phyloP scores from a whole-genome alignment of 1,140 invertebrate genomes.

The Halictus rubicundus region DNA sequence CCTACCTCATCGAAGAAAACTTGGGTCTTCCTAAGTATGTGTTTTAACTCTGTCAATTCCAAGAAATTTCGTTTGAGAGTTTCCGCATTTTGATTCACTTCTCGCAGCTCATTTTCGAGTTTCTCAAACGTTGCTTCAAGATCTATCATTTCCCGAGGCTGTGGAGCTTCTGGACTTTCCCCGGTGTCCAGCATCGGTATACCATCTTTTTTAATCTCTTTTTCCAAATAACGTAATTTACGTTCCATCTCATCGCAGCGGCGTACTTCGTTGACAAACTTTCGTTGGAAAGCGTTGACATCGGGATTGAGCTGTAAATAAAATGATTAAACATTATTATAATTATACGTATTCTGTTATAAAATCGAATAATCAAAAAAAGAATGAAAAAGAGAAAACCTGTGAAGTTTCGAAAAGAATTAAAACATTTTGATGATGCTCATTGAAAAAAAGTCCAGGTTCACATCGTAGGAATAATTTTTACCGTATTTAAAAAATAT shows the following conservation, averaged over 20 bases:
- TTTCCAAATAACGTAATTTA: conserved; percentile 96
- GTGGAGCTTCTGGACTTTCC: conserved; percentile 98
- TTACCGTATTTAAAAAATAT: too few relatives aligned
- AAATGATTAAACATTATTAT: conserved; percentile 2
- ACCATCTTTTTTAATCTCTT: conserved; percentile 98
- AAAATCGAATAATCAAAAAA: background rate
- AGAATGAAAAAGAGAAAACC: background rate
- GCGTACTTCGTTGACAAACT: conserved; percentile 95
- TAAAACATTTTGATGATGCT: too few relatives aligned
- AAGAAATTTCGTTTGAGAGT: conserved; percentile 97
- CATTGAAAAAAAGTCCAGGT: too few relatives aligned
- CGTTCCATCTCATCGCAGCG: conserved; percentile 97
- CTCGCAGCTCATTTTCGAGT: conserved; percentile 96
- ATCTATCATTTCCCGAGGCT: conserved; percentile 99
- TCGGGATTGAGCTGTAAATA: conserved; percentile 91
- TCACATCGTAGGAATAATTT: background rate
- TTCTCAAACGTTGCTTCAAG: conserved; percentile 98
- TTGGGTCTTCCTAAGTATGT: conserved; percentile 97
- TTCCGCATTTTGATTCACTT: conserved; percentile 98
- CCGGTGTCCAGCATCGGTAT: conserved; percentile 98
- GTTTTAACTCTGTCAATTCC: conserved; percentile 97
- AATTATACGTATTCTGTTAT: background rate
- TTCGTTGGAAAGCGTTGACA: conserved; percentile 96
- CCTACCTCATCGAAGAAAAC: conserved; percentile 98
- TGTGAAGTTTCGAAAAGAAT: too few relatives aligned